Conservation (phyloP, 2,797 vertebrate genomes). For the Heliangelus exortis region DNA sequence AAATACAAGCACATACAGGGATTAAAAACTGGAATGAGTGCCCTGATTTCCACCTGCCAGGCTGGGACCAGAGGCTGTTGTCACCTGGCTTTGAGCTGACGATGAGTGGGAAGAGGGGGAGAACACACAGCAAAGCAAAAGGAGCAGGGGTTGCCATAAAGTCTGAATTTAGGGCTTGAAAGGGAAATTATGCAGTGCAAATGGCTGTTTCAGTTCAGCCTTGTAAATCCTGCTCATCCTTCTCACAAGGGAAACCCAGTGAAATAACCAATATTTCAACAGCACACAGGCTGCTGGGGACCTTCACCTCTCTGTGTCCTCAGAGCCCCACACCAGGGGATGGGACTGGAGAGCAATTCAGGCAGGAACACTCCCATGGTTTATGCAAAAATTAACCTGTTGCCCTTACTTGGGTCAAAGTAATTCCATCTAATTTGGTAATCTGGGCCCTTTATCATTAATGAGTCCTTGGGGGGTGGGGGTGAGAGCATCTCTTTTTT, state of each 20-base stretch:
- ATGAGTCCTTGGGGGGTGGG: conserved; percentile 34
- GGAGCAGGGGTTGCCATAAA: neutral
- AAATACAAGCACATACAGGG: neutral
- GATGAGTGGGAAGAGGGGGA: neutral
- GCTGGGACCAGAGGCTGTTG: neutral
- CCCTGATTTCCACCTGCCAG: neutral
- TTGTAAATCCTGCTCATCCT: conserved; percentile 47
- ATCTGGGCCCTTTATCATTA: conserved; percentile 36
- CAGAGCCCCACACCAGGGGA: neutral
- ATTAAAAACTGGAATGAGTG: neutral
- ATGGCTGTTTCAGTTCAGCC: conserved; percentile 23
- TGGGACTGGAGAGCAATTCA: conserved; percentile 21
- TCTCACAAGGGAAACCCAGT: neutral
- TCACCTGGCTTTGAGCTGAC: neutral
- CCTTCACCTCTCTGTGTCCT: conserved; percentile 36
- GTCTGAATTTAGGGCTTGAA: conserved; percentile 27
- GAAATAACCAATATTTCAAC: conserved; percentile 56
- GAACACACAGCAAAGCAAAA: neutral
- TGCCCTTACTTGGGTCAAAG: conserved; percentile 43
- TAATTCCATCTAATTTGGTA: conserved; percentile 46
- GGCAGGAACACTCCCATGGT: rapidly evolving
- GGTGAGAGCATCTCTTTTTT: neutral
- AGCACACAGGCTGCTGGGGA: neutral
- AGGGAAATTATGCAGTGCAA: conserved; percentile 32
- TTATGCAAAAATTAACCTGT: conserved; percentile 58